Base-by-base conservation (phyloP, 1,140 invertebrate species). In the Bombus breviceps region DNA sequence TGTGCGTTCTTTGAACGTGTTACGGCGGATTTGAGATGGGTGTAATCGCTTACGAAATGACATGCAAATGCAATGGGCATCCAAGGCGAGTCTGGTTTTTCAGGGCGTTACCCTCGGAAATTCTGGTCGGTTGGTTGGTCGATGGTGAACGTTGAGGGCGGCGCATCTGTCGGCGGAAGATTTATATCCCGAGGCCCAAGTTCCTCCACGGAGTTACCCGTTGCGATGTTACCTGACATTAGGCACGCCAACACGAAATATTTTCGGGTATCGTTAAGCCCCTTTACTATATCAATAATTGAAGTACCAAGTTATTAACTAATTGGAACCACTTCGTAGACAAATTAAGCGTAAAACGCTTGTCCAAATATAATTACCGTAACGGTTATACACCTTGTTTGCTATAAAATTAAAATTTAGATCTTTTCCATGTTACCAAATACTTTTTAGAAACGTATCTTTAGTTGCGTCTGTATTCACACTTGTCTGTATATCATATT, bases 151-250 rank as follows among this genome's bases (percentile, higher is more conserved):
- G 84, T 90, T 80, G 92, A 93, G 92, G 93, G 93, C 93, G 93
- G 93, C 90, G 93, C 93, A 92, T 93, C 92, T 92, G 93, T 94
- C 93, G 85, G 89, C 92, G 81, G 78, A 92, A 94, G 93, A 94
- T 94, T 94, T 94, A 94, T 94, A 93, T 93, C 87, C 91, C 81
- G 88, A 89, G 85, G 88, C 89, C 89, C 84, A 88, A 84, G 90
- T 92, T 91, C 86, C 80, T 87, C 89, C 83, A 87, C 76, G 32
- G 81, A 62, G 81, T 73, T 87, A 66, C 72, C 83, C 79, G 82
- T 90, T 88, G 68, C 79, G 68, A 39, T 71, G 34, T 87, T 85
- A 79, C 78, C 74, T 77, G 85, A 53, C 79, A 79, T 79, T 84
- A 84, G 73, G 72, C 83, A 90, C 79, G 84, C 83, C 76, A 84